Conservation (phyloP, 2,113 vertebrate species). For the Indicator indicator region DNA sequence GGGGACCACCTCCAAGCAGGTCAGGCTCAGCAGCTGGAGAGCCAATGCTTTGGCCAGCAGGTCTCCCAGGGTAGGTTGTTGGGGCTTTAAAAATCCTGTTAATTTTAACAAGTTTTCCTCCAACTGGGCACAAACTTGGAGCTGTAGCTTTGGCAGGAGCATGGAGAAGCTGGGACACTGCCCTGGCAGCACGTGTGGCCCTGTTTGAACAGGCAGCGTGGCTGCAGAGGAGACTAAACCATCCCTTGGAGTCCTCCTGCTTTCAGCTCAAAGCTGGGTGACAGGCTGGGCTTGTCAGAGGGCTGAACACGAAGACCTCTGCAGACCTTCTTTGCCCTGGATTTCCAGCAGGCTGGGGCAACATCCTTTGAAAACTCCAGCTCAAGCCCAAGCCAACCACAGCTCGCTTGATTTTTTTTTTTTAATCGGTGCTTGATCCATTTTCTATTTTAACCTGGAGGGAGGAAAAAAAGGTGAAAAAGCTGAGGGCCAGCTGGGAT, state of each 20-base stretch:
- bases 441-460: neutral
- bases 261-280: neutral
- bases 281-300: neutral
- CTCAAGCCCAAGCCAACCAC: neutral
- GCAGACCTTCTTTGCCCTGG: neutral
- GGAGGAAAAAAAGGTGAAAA: neutral
- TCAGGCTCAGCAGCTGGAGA: accelerated
- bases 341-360: neutral
- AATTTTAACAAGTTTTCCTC: neutral
- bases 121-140: neutral
- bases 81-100: neutral
- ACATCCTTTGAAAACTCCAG: neutral
- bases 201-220: neutral
- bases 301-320: accelerated
- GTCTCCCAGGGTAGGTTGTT: too few species aligned
- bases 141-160: neutral
- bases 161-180: neutral
- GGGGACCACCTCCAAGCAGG: neutral
- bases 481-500: too few species aligned
- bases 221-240: neutral
- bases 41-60: neutral
- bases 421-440: neutral
- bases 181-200: neutral
- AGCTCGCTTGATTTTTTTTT: neutral
- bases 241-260: neutral